Conservation (phyloP, 2,113 vertebrate species). For the Elaphurus davidianus region DNA sequence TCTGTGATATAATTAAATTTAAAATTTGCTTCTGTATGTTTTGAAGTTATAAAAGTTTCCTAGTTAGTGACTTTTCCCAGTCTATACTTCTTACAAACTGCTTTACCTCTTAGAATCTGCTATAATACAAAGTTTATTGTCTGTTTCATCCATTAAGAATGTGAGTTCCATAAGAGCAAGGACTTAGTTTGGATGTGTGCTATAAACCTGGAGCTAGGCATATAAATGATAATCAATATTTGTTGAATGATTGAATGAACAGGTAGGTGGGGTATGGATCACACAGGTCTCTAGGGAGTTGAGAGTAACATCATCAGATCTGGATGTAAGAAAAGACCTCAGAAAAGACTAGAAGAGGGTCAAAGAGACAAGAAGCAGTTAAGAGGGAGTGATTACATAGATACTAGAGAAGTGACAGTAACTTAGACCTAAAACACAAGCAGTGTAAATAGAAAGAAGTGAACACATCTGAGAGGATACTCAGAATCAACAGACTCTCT, state of each 20-base stretch:
- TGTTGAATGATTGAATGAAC: neutral
- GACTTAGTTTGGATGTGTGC: neutral
- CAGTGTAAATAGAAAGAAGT: neutral
- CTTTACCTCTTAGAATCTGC: neutral
- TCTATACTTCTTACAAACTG: neutral
- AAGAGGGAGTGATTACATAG: neutral
- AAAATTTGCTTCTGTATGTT: neutral
- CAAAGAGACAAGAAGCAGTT: neutral
- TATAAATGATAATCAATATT: neutral
- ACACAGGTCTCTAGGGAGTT: neutral
- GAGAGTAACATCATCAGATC: neutral
- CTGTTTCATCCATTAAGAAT: neutral
- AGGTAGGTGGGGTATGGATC: neutral
- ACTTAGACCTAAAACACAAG: neutral
- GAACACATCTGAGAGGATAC: neutral
- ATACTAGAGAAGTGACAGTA: neutral
- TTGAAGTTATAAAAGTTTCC: neutral
- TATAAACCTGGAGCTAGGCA: neutral
- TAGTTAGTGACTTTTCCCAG: neutral
- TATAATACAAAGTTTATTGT: neutral
- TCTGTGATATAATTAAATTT: neutral
- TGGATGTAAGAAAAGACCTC: constrained; percentile 17
- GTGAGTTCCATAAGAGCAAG: neutral
- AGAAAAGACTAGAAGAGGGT: neutral
- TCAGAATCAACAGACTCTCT: neutral